Evolutionary conservation across 2,888 invertebrate genomes (phyloP).

Genomic region (Mythimna impura): DNA sequence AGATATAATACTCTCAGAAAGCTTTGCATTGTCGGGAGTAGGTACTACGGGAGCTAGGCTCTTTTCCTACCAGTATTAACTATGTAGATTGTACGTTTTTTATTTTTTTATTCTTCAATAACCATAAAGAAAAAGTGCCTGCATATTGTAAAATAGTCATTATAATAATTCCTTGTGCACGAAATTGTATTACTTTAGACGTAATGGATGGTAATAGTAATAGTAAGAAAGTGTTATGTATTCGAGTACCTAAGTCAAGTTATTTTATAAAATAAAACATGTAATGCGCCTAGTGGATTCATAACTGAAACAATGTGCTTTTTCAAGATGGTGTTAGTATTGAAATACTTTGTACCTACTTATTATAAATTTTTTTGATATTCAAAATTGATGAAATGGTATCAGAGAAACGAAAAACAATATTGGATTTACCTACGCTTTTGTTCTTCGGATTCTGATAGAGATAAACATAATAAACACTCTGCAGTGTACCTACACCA

Average conservation of each 20-base stretch:
- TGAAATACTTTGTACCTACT: background rate
- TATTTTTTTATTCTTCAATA: conserved; percentile 2
- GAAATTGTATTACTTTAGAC: conserved; percentile 17
- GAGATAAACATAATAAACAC: background rate
- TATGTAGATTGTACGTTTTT: background rate
- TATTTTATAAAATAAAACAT: background rate
- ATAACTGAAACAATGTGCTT: background rate
- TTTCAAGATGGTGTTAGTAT: background rate
- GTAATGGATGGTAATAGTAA: conserved; percentile 24
- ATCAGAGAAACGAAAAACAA: background rate
- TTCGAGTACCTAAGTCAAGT: too few relatives aligned
- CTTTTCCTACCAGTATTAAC: background rate
- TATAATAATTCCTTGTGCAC: conserved; percentile 26
- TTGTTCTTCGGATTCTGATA: background rate
- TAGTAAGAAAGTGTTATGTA: conserved; percentile 25
- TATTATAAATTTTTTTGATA: background rate
- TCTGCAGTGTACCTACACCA: background rate
- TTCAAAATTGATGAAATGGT: background rate
- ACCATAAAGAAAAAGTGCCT: conserved; percentile 3
- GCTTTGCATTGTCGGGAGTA: too few relatives aligned
- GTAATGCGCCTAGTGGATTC: background rate
- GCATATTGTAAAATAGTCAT: conserved; percentile 34
- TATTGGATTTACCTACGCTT: background rate
- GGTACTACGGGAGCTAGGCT: too few relatives aligned
- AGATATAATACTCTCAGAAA: too few relatives aligned